These are phyloP conservation scores for Alectoris magna DNA, from an alignment of 2,797 vertebrate species.

Conservation along the genomic window DNA sequence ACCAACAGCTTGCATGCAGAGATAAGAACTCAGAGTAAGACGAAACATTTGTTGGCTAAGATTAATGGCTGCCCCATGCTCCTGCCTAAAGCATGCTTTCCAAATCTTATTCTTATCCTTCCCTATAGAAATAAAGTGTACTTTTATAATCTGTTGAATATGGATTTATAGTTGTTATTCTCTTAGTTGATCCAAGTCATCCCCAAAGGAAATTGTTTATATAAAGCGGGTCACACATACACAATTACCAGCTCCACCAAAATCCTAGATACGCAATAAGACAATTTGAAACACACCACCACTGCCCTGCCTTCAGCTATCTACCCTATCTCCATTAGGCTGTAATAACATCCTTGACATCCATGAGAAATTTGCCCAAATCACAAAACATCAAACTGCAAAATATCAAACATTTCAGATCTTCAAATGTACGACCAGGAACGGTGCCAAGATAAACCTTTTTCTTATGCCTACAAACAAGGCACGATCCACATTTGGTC, in stretches of 20 bases:
- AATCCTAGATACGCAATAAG: fast-evolving
- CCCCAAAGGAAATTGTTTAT: neutral
- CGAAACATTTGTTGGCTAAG: neutral
- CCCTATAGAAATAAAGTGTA: neutral
- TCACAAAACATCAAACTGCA: neutral
- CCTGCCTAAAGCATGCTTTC: neutral
- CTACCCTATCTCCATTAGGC: fast-evolving
- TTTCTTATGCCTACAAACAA: neutral
- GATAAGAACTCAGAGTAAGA: neutral
- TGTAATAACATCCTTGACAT: fast-evolving
- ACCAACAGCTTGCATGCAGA: neutral
- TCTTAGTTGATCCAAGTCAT: neutral
- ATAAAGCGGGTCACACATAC: neutral
- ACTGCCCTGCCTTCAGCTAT: neutral
- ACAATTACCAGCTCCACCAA: neutral
- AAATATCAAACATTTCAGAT: neutral
- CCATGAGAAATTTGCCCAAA: neutral
- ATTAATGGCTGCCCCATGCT: neutral
- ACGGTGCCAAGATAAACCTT: neutral
- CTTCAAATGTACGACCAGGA: neutral
- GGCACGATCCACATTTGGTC: neutral
- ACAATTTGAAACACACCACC: neutral
- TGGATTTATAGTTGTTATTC: neutral
- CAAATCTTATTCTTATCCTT: neutral
- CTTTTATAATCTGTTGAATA: neutral